A percentile compares a stretch with the other conserved stretches of the same genome.
Conservation (phyloP, 2,888 invertebrate species). For the Empis livida region DNA sequence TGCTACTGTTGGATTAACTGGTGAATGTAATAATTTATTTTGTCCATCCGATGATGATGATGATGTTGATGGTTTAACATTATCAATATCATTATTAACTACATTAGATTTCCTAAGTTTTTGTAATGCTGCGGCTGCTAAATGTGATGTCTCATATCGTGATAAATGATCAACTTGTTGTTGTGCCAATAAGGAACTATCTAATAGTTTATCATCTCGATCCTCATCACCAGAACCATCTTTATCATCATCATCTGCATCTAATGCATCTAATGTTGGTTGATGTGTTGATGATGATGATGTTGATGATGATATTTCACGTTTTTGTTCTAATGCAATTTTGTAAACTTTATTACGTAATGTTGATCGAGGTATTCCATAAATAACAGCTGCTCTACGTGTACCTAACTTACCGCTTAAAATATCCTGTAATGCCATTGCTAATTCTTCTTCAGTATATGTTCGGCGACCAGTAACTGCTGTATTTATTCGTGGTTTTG, state of each 20-base stretch:
- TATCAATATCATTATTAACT: conserved; percentile 18
- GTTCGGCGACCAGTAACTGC: conserved; percentile 57
- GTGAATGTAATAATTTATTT: neutral
- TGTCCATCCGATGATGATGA: conserved; percentile 2
- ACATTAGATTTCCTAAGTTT: conserved; percentile 11
- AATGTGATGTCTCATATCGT: conserved; percentile 16
- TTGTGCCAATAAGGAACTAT: conserved; percentile 13
- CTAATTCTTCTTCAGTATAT: conserved; percentile 93
- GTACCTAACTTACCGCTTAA: conserved; percentile 87
- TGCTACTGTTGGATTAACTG: conserved; percentile 7
- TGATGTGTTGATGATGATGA: conserved; percentile 27
- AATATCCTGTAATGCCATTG: conserved; percentile 87
- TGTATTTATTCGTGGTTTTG: conserved; percentile 48
- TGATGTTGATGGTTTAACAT: conserved; percentile 9
- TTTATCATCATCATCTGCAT: conserved; percentile 37
- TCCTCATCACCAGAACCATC: conserved; percentile 39
- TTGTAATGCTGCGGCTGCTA: conserved; percentile 26
- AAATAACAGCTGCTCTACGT: conserved; percentile 83
- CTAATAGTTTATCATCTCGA: conserved; percentile 40
- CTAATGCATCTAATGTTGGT: conserved; percentile 15
- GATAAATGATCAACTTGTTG: conserved; percentile 37
- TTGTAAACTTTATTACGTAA: conserved; percentile 92
- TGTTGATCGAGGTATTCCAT: conserved; percentile 93
- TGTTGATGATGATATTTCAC: conserved; percentile 44
- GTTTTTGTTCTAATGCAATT: conserved; percentile 55